Evolutionary conservation across 2,888 invertebrate genomes (phyloP).

Genomic region (Tetranychus piercei): DNA sequence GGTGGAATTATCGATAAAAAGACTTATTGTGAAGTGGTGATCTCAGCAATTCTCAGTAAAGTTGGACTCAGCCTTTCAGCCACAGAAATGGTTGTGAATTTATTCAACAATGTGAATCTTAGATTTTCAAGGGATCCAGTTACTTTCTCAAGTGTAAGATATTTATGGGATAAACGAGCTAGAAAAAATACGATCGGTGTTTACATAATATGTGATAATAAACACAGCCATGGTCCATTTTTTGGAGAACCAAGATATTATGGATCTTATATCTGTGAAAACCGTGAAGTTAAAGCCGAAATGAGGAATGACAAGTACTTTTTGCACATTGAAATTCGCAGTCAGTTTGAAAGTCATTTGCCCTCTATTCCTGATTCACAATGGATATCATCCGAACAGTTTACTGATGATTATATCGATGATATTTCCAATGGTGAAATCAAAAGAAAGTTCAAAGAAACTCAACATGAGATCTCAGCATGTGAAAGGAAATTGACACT

Average conservation of each 20-base stretch:
- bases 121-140: background rate
- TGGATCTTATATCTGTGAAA: background rate
- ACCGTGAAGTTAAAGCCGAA: background rate
- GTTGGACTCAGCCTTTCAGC: background rate
- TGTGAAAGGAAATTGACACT: background rate
- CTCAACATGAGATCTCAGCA: background rate
- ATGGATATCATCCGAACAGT: background rate
- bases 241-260: background rate
- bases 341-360: background rate
- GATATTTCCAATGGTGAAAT: background rate
- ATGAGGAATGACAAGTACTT: background rate
- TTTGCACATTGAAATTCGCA: background rate
- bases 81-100: background rate
- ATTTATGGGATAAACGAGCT: background rate
- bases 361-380: background rate
- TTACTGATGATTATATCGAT: background rate
- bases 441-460: background rate
- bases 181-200: background rate
- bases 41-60: background rate
- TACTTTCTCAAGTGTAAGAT: background rate
- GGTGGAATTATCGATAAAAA: background rate
- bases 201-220: background rate
- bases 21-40: background rate
- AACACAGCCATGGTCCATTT: background rate
- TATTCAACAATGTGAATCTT: background rate